Percentiles rank a stretch among this genome's conserved stretches.
Conservation (phyloP, 2,113 vertebrate species). For the Sialia sialis region DNA sequence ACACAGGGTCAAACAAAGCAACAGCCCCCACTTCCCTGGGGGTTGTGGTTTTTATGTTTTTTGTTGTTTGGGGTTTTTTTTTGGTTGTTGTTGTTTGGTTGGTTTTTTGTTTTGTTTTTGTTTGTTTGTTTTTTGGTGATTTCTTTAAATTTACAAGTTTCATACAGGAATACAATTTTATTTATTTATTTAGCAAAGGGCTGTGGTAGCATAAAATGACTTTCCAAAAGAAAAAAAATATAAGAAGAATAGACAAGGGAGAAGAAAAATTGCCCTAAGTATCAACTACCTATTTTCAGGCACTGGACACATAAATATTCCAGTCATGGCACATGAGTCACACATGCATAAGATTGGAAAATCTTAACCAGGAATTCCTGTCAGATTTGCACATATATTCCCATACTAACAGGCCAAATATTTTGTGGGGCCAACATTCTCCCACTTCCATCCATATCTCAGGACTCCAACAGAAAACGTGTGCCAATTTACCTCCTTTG, state of each 20-base stretch:
- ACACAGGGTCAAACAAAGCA: background rate
- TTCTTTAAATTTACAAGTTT: background rate
- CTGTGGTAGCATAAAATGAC: background rate
- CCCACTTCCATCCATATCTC: background rate
- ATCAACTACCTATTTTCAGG: background rate
- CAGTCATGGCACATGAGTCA: background rate
- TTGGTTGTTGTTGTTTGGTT: too few relatives aligned
- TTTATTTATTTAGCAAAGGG: background rate
- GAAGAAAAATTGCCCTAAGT: background rate
- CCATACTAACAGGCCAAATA: background rate
- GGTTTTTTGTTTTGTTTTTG: too few relatives aligned
- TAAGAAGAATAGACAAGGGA: background rate
- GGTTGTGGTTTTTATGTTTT: too few relatives aligned
- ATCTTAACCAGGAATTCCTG: background rate
- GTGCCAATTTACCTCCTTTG: background rate
- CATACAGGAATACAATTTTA: background rate
- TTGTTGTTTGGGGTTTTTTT: too few relatives aligned
- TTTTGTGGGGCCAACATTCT: background rate
- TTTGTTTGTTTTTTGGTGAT: too few relatives aligned
- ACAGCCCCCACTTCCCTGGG: background rate
- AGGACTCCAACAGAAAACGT: background rate
- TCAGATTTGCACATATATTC: background rate
- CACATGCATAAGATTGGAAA: background rate
- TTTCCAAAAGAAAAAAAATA: background rate
- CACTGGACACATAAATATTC: background rate